Percentiles rank a stretch among this genome's conserved stretches.
These are phyloP conservation scores for Drosophila kuntzei DNA, from an alignment of 2,888 invertebrate species.

Conservation along the genomic window DNA sequence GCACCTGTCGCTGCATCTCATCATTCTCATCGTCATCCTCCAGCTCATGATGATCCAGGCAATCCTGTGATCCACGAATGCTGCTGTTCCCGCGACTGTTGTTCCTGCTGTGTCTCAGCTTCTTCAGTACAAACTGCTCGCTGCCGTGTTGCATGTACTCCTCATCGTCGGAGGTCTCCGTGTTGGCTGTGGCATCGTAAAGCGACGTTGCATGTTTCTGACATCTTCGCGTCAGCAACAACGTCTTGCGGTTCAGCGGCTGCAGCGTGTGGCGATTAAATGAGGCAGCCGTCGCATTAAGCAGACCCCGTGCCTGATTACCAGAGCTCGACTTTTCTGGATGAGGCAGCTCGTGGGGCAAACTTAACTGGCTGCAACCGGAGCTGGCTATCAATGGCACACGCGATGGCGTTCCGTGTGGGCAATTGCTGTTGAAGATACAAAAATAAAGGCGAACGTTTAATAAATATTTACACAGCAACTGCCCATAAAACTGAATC, in stretches of 20 bases:
- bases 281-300: slow-evolving; percentile 76
- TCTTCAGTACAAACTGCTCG: slow-evolving; percentile 74
- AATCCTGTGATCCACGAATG: slow-evolving; percentile 35
- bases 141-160: slow-evolving; percentile 75
- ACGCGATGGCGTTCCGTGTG: slow-evolving; percentile 91
- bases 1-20: slow-evolving; percentile 85
- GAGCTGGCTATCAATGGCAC: slow-evolving; percentile 89
- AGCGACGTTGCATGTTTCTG: slow-evolving; percentile 66
- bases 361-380: slow-evolving; percentile 34
- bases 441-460: slow-evolving; percentile 31
- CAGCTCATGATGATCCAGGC: slow-evolving; percentile 39
- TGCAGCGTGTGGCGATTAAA: slow-evolving; percentile 79
- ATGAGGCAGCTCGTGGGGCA: slow-evolving; percentile 47
- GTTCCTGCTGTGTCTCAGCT: slow-evolving; percentile 42
- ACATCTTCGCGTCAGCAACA: slow-evolving; percentile 67
- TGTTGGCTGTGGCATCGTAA: slow-evolving; percentile 73
- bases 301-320: slow-evolving; percentile 63
- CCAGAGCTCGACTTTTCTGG: slow-evolving; percentile 35
- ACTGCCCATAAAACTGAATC: slow-evolving; percentile 65
- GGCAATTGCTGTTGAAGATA: slow-evolving; percentile 78
- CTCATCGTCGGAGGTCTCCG: slow-evolving; percentile 82
- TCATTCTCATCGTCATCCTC: slow-evolving; percentile 47
- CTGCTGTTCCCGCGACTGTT: not conserved
- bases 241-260: slow-evolving; percentile 69
- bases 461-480: slow-evolving; percentile 64